Evolutionary conservation across 2,888 invertebrate species (phyloP).

Genomic region (Schrankia costaestrigalis): DNA sequence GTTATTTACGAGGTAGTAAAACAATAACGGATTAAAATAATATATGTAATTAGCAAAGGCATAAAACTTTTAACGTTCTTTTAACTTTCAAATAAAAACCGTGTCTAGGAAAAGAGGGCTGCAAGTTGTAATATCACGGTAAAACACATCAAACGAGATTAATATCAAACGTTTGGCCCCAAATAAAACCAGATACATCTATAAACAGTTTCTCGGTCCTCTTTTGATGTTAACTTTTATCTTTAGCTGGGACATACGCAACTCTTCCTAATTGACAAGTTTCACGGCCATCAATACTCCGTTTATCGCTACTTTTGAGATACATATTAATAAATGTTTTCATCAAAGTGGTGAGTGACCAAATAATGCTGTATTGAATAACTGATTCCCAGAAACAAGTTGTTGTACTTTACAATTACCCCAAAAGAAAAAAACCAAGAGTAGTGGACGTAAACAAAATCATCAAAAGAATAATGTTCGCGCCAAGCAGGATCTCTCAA

Average conservation of each 20-base stretch:
- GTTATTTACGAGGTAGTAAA: too few species aligned
- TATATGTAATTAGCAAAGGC: conserved; percentile 9
- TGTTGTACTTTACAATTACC: conserved; percentile 15
- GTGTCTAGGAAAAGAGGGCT: conserved; percentile 16
- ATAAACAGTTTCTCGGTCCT: conserved; percentile 47
- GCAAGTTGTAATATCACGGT: conserved; percentile 37
- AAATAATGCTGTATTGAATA: too few species aligned
- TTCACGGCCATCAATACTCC: conserved; percentile 36
- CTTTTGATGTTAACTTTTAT: conserved; percentile 63
- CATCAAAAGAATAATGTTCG: conserved; percentile 33
- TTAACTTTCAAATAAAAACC: conserved; percentile 18
- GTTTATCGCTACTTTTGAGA: conserved; percentile 22
- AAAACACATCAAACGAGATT: conserved; percentile 66
- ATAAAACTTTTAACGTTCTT: conserved; percentile 15
- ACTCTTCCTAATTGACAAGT: conserved; percentile 49
- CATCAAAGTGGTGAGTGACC: too few species aligned
- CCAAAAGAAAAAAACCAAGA: conserved; percentile 20
- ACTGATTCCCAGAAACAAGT: too few species aligned
- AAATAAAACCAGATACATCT: conserved; percentile 62
- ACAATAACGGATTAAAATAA: too few species aligned
- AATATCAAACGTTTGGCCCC: conserved; percentile 62
- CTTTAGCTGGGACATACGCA: conserved; percentile 38
- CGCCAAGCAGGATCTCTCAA: conserved; percentile 26
- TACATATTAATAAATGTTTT: too few species aligned
- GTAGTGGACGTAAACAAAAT: conserved; percentile 28